Evolutionary conservation across 2,888 invertebrate species (phyloP).

Genomic region (Chrysotoxum bicinctum): DNA sequence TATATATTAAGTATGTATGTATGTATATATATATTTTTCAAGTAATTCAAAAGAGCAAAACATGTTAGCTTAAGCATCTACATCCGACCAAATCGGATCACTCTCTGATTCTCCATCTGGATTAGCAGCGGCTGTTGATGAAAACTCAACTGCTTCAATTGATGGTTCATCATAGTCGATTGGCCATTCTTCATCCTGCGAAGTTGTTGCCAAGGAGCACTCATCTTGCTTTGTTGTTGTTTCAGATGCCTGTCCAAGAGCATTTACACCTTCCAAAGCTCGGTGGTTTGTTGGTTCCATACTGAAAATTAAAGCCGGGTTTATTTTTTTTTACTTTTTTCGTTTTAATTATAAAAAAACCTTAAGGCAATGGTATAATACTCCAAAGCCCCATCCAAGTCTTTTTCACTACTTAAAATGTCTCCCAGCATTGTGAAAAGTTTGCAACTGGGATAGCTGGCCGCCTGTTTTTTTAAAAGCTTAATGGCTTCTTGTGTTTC

Average conservation of each 20-base stretch:
- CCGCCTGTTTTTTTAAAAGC: constrained; percentile 86
- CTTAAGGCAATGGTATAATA: constrained; percentile 79
- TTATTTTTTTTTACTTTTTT: not conserved
- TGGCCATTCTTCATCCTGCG: constrained; percentile 78
- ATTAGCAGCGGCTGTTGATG: constrained; percentile 79
- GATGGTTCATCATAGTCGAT: constrained; percentile 78
- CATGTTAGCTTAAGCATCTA: constrained; percentile 79
- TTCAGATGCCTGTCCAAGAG: constrained; percentile 77
- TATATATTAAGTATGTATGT: too few species aligned
- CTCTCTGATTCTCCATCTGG: constrained; percentile 83
- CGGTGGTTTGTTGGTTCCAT: constrained; percentile 79
- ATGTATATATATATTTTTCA: not conserved
- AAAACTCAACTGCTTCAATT: constrained; percentile 78
- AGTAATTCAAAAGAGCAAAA: not conserved
- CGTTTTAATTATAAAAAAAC: constrained; percentile 65
- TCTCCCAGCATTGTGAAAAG: constrained; percentile 79
- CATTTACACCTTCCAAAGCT: constrained; percentile 79
- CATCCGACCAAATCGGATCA: constrained; percentile 85
- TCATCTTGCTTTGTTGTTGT: constrained; percentile 72
- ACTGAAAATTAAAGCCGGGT: constrained; percentile 71
- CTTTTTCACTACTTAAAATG: constrained; percentile 77
- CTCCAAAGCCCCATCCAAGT: constrained; percentile 79
- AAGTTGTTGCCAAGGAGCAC: constrained; percentile 74
- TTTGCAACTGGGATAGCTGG: constrained; percentile 77
- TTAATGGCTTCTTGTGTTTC: constrained; percentile 86